These are phyloP conservation scores for Camelus bactrianus DNA, from an alignment of 2,113 vertebrate species.

Conservation along the genomic window DNA sequence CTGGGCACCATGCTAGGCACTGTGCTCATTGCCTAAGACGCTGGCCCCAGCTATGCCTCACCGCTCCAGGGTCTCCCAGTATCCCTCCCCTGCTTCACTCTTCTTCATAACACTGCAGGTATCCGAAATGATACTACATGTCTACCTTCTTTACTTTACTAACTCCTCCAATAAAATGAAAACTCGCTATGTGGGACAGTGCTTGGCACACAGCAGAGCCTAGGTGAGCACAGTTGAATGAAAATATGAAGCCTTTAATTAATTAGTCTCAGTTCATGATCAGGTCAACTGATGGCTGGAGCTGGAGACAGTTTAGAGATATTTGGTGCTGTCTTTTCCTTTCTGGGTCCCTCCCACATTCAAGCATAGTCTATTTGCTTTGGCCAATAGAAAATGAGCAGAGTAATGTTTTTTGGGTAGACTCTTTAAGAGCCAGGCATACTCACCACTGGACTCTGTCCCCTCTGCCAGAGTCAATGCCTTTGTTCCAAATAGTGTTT, in stretches of 20 bases:
- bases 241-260: neutral
- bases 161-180: neutral
- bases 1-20: neutral
- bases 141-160: neutral
- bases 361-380: neutral
- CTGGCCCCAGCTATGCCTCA: neutral
- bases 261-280: neutral
- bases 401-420: neutral
- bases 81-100: neutral
- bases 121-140: neutral
- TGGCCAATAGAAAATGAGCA: neutral
- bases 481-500: neutral
- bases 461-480: neutral
- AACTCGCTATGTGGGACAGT: neutral
- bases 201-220: neutral
- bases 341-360: neutral
- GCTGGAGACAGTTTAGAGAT: neutral
- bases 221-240: neutral
- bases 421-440: neutral
- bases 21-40: neutral
- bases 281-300: neutral
- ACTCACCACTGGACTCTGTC: neutral
- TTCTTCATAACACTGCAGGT: neutral
- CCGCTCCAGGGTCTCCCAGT: neutral
- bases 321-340: neutral